Base-by-base conservation (phyloP, 2,888 invertebrate genomes). In the Melinopterus prodromus region DNA sequence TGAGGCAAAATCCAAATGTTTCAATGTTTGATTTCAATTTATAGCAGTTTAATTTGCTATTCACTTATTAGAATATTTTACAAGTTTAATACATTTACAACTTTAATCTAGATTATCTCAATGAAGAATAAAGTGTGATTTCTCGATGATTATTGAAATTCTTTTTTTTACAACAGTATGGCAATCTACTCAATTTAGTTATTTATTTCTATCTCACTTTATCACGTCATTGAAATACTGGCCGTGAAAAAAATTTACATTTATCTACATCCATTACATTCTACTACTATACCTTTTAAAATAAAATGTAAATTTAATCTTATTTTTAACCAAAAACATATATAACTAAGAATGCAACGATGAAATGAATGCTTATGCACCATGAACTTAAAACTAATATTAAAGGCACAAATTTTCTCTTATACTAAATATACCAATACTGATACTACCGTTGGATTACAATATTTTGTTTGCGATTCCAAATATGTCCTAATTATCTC, bases 401-500 rank as follows among this genome's bases (percentile, higher is more conserved):
- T 84, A 86, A 88, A 87, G 88, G 88, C 87, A 88, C 87, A 86
- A 86, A 86, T 87, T 86, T 87, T 83, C 85, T 84, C 74, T 74
- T 74, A 74, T 74, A 74, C 5, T 16, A 71, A 85, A 85, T 87
- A 87, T 87, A 87, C 87, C 87, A 86, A 86, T 85, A 84, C 81
- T 83, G 81, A 81, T 79, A 70, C 81, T 81, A 81, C 77, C 76
- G 75, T 74, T 26, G 14, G 53, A 53, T 53, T 53, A 53, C 53
- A 53, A 12, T 9, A 7, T 12, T 7, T 53, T 53, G 7, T 12
- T 53, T 53, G 53, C 53, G 12, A 9, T 4, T 53, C 53, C 53
- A 53, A 53, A 53, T 9, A 53, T 53, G 7, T 53, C 7, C 53
- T 53, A 53, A 53, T 53, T 36, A 74, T 74, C 35, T 74, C 35